These are phyloP conservation scores for Coregonus ussuriensis DNA, from an alignment of 2,797 vertebrate genomes.

Conservation along the genomic window DNA sequence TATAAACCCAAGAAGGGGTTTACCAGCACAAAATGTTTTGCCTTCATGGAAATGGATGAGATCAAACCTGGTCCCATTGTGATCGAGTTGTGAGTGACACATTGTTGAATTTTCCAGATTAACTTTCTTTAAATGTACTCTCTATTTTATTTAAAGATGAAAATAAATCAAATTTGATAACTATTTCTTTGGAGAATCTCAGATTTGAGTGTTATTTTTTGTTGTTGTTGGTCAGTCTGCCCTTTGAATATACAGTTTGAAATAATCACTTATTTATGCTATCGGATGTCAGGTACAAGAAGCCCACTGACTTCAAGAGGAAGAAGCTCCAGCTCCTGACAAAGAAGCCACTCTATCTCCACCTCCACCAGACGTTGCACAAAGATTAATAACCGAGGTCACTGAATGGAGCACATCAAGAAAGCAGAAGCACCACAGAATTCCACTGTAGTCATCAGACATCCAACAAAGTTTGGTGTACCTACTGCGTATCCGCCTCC, in stretches of 20 bases:
- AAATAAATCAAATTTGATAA: not conserved
- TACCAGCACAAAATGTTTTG: slow-evolving; percentile 99
- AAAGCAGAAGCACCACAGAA: slow-evolving; percentile 10
- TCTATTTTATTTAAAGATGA: slow-evolving; percentile 74
- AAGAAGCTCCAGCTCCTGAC: slow-evolving; percentile 97
- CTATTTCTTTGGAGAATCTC: slow-evolving; percentile 39
- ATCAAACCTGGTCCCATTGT: slow-evolving; percentile 94
- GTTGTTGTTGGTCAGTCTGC: slow-evolving; percentile 1
- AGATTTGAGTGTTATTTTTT: not conserved
- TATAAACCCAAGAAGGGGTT: slow-evolving; percentile 99
- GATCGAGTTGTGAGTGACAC: slow-evolving; percentile 92
- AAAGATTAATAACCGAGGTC: slow-evolving; percentile 77
- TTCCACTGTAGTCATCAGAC: slow-evolving; percentile 16
- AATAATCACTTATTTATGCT: not conserved
- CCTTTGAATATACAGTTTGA: not conserved
- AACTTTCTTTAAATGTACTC: slow-evolving; percentile 57
- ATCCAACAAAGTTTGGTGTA: slow-evolving; percentile 29
- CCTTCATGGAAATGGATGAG: slow-evolving; percentile 99
- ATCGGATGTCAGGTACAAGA: slow-evolving; percentile 88
- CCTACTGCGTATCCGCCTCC: slow-evolving; percentile 14
- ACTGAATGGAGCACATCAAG: not conserved
- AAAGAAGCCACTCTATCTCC: slow-evolving; percentile 98
- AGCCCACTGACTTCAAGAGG: slow-evolving; percentile 98
- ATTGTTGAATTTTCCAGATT: not conserved
- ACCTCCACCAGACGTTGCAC: slow-evolving; percentile 96